Base-by-base conservation (phyloP, 2,113 vertebrate species). In the Grammomys dolichurus region DNA sequence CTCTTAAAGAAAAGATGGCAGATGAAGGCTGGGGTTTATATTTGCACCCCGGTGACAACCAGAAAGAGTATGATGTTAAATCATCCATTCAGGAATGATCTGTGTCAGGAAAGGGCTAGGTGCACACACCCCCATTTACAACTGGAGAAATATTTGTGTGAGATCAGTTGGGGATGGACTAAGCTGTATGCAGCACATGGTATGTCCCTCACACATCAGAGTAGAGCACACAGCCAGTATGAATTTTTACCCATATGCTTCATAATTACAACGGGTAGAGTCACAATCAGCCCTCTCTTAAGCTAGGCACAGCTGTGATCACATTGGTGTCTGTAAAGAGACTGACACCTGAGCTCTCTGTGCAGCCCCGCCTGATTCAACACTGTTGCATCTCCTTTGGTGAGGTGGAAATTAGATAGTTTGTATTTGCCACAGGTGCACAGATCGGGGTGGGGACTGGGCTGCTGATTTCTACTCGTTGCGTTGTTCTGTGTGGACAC, bases 401-500 rank as follows among this genome's bases (percentile, higher is more conserved):
- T 26, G 24, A 14, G 0, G 13, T 43, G 40, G 46, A 40, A 33
- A 40, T 19, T 10, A 80, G 51, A 13, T 26, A 4, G 1, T 77
- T 89, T 63, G 60, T 16, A 56, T 56, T 43, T 58, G 69, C 5
- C 63, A 33, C 0, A 4, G 17, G 7, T 0, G 3, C 36, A 6
- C 22, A 4, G 69, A 17, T 16, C 9, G 43, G 40, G 5, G 46
- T 73, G 5, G 5, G 20, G 16, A 51, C 43, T 13, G 1, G 43
- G 40, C 56, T 40, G 1, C 16, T 76, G 75, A 67, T 16, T 67
- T 36, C 31, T 2, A 28, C 19, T 20, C 5, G 2, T 60, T 22
- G 58, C 7, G 20, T 17, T 17, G 54, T 56, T 40, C 0, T 20
- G 0, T 40, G 13, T 58, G 54, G 13, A 12, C 51, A 7, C 5